These are phyloP conservation scores for Leucoraja ocellata DNA, from an alignment of 2,797 vertebrate species.

Conservation along the genomic window DNA sequence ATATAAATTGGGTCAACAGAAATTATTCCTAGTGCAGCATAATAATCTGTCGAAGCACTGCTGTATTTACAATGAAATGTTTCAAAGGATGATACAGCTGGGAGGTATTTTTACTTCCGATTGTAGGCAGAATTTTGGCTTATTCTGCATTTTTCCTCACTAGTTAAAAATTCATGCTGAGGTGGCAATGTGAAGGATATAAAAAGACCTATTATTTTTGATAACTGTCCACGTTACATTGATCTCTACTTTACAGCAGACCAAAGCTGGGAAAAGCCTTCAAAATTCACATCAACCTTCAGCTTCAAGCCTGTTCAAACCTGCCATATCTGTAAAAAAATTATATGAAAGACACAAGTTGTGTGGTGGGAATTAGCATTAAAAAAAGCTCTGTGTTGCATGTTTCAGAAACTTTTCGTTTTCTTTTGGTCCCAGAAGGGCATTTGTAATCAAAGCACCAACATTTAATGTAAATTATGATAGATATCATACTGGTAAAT, in stretches of 20 bases:
- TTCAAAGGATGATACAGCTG: slow-evolving; percentile 31
- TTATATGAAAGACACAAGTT: not conserved
- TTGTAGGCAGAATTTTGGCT: slow-evolving; percentile 20
- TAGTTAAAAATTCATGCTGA: slow-evolving; percentile 17
- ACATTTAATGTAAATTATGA: not conserved
- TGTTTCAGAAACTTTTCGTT: not conserved
- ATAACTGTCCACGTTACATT: slow-evolving; percentile 35
- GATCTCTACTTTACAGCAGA: slow-evolving; percentile 27
- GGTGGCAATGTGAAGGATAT: slow-evolving; percentile 21
- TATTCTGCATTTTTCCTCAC: slow-evolving; percentile 11
- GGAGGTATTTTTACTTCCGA: slow-evolving; percentile 24
- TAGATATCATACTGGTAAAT: no score
- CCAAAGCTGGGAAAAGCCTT: not conserved
- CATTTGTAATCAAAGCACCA: not conserved
- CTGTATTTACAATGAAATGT: slow-evolving; percentile 10
- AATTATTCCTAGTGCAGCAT: not conserved
- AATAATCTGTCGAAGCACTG: not conserved
- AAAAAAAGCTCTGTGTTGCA: not conserved
- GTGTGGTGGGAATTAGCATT: not conserved
- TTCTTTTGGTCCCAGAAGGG: not conserved
- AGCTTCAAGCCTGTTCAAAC: not conserved
- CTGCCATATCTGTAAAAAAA: not conserved
- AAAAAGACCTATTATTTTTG: slow-evolving; percentile 32
- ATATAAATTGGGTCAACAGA: not conserved
- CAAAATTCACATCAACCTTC: slow-evolving; percentile 13